phyloP scores from a whole-genome alignment of 2,888 invertebrate species.

The Platycheirus albimanus region DNA sequence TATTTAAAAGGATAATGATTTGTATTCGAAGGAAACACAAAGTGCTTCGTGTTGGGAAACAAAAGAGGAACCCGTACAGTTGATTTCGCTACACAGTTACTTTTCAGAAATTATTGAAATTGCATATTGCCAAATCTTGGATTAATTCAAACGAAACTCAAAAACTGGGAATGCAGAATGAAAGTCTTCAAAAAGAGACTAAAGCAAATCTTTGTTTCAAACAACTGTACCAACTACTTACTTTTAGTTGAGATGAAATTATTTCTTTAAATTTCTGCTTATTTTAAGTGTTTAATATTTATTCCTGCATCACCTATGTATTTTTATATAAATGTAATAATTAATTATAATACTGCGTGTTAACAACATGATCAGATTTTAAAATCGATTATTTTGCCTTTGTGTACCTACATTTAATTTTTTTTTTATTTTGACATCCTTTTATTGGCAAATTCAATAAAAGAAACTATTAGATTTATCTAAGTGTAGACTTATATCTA shows the following conservation, averaged over 20 bases:
- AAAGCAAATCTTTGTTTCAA: too few species aligned
- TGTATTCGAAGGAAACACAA: too few species aligned
- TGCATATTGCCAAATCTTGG: too few species aligned
- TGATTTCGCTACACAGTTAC: too few species aligned
- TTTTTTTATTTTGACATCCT: slow-evolving; percentile 21
- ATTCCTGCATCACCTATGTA: slow-evolving; percentile 44
- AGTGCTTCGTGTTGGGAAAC: too few species aligned
- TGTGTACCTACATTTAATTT: slow-evolving; percentile 16
- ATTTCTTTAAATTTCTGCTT: neutral
- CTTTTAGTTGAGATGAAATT: neutral
- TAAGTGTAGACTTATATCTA: slow-evolving; percentile 58
- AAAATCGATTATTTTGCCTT: slow-evolving; percentile 52
- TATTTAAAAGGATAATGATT: too few species aligned
- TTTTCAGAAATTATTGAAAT: too few species aligned
- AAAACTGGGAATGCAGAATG: too few species aligned
- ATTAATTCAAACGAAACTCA: too few species aligned
- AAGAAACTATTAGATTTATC: slow-evolving; percentile 48
- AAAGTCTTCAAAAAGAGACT: too few species aligned
- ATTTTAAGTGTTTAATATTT: slow-evolving; percentile 32
- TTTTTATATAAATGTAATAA: slow-evolving; percentile 16
- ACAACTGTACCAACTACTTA: neutral
- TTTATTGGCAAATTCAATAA: slow-evolving; percentile 35
- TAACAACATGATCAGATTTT: slow-evolving; percentile 49
- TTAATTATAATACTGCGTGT: slow-evolving; percentile 36
- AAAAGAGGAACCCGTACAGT: too few species aligned